phyloP scores from a whole-genome alignment of 1,140 invertebrate species.

The Ceratosolen fusciceps region DNA sequence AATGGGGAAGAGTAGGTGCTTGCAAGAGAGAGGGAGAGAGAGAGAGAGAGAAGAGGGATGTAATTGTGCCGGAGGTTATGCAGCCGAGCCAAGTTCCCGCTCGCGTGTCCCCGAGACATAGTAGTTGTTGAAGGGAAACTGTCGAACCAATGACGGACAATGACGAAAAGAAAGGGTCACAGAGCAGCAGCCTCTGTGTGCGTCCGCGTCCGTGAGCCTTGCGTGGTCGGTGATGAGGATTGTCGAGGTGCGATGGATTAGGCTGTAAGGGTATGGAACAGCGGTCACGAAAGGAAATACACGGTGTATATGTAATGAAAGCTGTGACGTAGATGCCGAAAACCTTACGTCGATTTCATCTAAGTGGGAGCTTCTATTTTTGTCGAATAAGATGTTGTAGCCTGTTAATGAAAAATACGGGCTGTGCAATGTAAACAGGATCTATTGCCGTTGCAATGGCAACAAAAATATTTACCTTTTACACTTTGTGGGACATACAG shows the following conservation, averaged over 20 bases:
- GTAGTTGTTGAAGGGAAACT: neutral
- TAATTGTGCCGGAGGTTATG: neutral
- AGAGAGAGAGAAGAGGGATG: too few relatives aligned
- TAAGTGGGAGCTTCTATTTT: neutral
- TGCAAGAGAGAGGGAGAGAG: neutral
- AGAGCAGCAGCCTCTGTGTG: neutral
- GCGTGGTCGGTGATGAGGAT: neutral
- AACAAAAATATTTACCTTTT: neutral
- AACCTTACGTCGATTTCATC: neutral
- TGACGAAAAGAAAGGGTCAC: slow-evolving; percentile 3
- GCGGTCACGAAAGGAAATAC: neutral
- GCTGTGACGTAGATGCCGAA: neutral
- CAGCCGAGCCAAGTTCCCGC: neutral
- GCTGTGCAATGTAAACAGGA: neutral
- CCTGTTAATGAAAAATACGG: neutral
- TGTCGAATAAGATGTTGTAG: neutral
- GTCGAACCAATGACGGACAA: slow-evolving; percentile 20
- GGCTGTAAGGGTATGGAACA: neutral
- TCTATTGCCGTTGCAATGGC: neutral
- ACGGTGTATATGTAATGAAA: neutral
- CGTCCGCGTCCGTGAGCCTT: neutral
- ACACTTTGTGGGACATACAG: neutral
- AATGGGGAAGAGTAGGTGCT: too few relatives aligned
- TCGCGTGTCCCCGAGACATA: neutral
- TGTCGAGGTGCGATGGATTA: neutral